phyloP scores from a whole-genome alignment of 2,888 invertebrate genomes.

The Heliconius cydno region DNA sequence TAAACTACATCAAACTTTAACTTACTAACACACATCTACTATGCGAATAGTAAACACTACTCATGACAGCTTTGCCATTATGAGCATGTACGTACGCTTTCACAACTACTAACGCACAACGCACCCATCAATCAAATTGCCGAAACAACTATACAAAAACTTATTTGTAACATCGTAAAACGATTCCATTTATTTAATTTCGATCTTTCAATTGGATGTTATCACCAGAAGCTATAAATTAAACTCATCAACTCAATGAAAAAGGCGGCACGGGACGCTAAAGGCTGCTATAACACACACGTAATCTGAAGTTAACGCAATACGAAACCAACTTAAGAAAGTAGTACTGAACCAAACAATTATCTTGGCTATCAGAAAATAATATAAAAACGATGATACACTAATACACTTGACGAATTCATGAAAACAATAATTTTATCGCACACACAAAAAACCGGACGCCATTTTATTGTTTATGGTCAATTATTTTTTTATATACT shows the following conservation, averaged over 20 bases:
- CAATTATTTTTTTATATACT: slow-evolving; percentile 41
- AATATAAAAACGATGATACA: slow-evolving; percentile 51
- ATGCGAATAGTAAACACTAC: slow-evolving; percentile 79
- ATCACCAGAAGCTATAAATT: slow-evolving; percentile 52
- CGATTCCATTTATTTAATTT: slow-evolving; percentile 48
- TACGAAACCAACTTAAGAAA: slow-evolving; percentile 51
- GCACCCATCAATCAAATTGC: slow-evolving; percentile 74
- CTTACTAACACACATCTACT: slow-evolving; percentile 75
- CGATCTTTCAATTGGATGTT: slow-evolving; percentile 51
- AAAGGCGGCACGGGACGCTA: slow-evolving; percentile 80
- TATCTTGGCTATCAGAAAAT: slow-evolving; percentile 49
- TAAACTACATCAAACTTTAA: slow-evolving; percentile 68
- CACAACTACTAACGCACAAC: slow-evolving; percentile 79
- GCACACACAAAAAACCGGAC: slow-evolving; percentile 82
- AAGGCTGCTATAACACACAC: slow-evolving; percentile 72
- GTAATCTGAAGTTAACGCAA: slow-evolving; percentile 57
- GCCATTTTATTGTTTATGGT: slow-evolving; percentile 84
- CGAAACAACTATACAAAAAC: slow-evolving; percentile 56
- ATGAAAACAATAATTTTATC: slow-evolving; percentile 79
- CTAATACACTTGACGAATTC: slow-evolving; percentile 57
- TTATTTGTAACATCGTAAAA: slow-evolving; percentile 41
- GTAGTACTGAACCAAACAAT: slow-evolving; percentile 54
- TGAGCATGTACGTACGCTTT: slow-evolving; percentile 80
- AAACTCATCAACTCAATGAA: slow-evolving; percentile 67
- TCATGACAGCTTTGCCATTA: slow-evolving; percentile 81